phyloP scores from a whole-genome alignment of 2,113 vertebrate species.

The Nothobranchius kuhntae region DNA sequence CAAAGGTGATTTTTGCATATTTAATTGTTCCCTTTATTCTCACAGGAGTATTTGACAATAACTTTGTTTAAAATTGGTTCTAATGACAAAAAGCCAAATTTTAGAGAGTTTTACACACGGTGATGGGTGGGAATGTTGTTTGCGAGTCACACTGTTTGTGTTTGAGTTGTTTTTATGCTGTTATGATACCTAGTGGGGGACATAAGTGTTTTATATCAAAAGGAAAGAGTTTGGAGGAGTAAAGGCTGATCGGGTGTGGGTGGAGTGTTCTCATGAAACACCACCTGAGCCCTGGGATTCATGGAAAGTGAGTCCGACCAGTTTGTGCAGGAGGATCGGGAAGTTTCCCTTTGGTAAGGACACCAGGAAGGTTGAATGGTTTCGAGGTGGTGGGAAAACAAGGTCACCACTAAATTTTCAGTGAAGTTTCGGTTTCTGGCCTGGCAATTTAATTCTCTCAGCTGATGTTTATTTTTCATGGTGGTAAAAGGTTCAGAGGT shows the following conservation, averaged over 20 bases:
- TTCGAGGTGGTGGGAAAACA: constrained; percentile 53
- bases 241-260: constrained; percentile 64
- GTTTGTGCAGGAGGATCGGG: constrained; percentile 46
- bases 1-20: constrained; percentile 66
- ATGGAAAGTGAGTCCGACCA: constrained; percentile 46
- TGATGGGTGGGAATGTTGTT: constrained; percentile 54
- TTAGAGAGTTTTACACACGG: constrained; percentile 64
- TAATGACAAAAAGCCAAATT: constrained; percentile 59
- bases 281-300: constrained; percentile 59
- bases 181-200: constrained; percentile 65
- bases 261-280: constrained; percentile 44
- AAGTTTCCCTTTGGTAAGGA: constrained; percentile 26
- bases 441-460: constrained; percentile 73
- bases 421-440: constrained; percentile 65
- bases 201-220: constrained; percentile 59
- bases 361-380: constrained; percentile 48
- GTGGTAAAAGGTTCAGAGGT: constrained; percentile 74
- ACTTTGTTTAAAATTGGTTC: constrained; percentile 65
- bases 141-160: constrained; percentile 70
- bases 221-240: constrained; percentile 54
- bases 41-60: constrained; percentile 65
- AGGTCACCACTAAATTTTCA: constrained; percentile 57
- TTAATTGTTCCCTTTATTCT: constrained; percentile 54
- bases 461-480: constrained; percentile 15
- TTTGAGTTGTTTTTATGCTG: constrained; percentile 74